A percentile compares a stretch with the other conserved stretches of the same genome.
These are phyloP conservation scores for Baronia brevicornis DNA, from an alignment of 2,888 invertebrate genomes.

Conservation along the genomic window DNA sequence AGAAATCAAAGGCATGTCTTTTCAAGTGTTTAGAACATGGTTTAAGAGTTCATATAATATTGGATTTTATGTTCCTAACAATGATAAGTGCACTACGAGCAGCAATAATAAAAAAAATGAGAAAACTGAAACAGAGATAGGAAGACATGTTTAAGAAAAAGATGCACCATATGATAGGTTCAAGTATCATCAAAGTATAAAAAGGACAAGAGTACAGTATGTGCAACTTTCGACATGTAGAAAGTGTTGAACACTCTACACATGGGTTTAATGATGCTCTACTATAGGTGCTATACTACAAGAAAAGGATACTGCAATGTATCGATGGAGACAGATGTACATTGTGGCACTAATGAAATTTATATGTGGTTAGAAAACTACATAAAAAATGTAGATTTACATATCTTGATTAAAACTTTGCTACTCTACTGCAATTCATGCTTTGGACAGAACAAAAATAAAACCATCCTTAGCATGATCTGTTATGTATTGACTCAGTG, in stretches of 20 bases:
- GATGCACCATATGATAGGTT: too few species aligned
- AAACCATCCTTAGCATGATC: conserved; percentile 4
- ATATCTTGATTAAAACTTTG: background rate
- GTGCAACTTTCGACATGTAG: conserved; percentile 3
- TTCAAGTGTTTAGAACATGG: conserved; percentile 1
- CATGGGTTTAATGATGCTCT: background rate
- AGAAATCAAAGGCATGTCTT: background rate
- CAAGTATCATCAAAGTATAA: too few species aligned
- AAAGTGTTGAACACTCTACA: conserved; percentile 2
- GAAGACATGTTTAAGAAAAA: background rate
- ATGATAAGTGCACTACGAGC: conserved; percentile 4
- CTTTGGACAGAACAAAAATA: conserved; percentile 6
- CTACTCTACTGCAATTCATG: conserved; percentile 7
- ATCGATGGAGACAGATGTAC: too few species aligned
- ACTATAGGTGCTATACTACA: conserved; percentile 1
- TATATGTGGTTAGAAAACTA: conserved; percentile 22
- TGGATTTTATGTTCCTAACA: conserved; percentile 3
- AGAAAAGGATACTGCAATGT: too few species aligned
- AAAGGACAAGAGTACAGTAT: background rate
- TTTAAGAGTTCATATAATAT: conserved; percentile 4
- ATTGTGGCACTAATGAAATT: too few species aligned
- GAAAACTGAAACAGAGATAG: too few species aligned
- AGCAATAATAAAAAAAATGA: background rate
- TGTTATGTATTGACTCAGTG: conserved; percentile 7
- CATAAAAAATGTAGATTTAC: conserved; percentile 13